phyloP scores from a whole-genome alignment of 2,113 vertebrate genomes.

The Pyrgilauda ruficollis region DNA sequence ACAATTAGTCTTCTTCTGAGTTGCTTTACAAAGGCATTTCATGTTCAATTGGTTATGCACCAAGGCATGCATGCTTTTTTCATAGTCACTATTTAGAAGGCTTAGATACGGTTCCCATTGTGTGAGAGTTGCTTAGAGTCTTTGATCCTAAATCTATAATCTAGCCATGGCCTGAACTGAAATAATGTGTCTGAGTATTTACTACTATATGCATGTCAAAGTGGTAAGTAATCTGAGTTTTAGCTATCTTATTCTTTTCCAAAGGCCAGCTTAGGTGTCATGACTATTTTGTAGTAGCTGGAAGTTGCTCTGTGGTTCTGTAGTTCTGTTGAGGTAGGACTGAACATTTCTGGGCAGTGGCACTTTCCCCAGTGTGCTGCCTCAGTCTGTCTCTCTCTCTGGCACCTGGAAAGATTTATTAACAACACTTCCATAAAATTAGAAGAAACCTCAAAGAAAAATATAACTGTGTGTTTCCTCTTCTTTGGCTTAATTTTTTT shows the following conservation, averaged over 20 bases:
- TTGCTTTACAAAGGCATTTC: conserved; percentile 17
- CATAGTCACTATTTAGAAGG: not conserved
- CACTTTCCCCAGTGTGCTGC: not conserved
- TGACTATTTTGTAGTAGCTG: not conserved
- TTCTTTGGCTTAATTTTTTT: not conserved
- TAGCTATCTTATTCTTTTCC: not conserved
- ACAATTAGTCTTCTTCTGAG: not conserved
- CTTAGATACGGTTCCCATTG: conserved; percentile 5
- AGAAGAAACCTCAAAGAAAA: not conserved
- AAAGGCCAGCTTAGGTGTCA: not conserved
- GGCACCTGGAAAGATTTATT: not conserved
- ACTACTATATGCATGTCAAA: not conserved
- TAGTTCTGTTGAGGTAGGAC: not conserved
- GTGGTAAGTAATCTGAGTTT: not conserved
- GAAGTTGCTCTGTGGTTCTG: not conserved
- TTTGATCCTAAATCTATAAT: conserved; percentile 40
- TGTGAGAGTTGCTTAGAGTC: not conserved
- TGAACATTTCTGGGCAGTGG: not conserved
- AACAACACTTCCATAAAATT: not conserved
- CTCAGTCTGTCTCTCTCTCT: not conserved
- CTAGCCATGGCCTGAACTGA: not conserved
- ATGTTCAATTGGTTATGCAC: conserved; percentile 31
- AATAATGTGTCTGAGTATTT: not conserved
- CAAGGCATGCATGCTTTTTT: not conserved
- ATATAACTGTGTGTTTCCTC: not conserved